Base-by-base conservation (phyloP, 2,113 vertebrate species). In the Syrmaticus mikado region DNA sequence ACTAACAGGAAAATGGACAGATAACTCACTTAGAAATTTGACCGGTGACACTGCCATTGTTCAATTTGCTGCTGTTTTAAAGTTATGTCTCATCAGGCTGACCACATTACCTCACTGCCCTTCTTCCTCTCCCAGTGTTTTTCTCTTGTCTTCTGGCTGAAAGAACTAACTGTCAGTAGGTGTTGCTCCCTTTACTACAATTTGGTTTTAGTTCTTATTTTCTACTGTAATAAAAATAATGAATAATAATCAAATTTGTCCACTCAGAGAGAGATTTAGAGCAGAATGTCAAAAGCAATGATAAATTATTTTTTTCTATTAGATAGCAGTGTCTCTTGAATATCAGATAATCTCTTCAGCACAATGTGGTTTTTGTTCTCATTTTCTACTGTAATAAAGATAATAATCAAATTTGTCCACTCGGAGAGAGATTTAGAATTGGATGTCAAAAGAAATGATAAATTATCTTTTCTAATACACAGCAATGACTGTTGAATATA, bases 11-110 rank as follows among this genome's bases (percentile, higher is more conserved):
- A 95, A 75, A 94, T 19, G 17, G 38, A 50, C 57, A 83, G n/a
- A 76, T 45, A 57, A 85, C 13, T 90, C 52, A 67, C n/a, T 48
- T 46, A 46, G 30, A 86, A 92, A 93, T 36, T 74, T 68, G 46
- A 66, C 40, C 58, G 45, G 52, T 66, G 36, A 91, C 43, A 15
- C 6, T 67, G 61, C 32, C 68, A 95, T 88, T 6, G 2, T 17
- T 74, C 81, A 75, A 72, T 86, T 78, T 92, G 38, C 61, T 65
- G 52, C 68, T 93, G 34, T 75, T 46, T 43, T 92, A 83, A 92
- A 90, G 67, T 73, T 48, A 27, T n/a, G 15, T 71, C 67, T 92
- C 50, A 55, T 85, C 50, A 60, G 67, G 19, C 41, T 88, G 72
- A 71, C 64, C 60, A 88, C 75, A 68, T 65, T 90, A 81, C 55